Evolutionary conservation across 1,140 invertebrate species (phyloP).

Genomic region (Anoplophora glabripennis): DNA sequence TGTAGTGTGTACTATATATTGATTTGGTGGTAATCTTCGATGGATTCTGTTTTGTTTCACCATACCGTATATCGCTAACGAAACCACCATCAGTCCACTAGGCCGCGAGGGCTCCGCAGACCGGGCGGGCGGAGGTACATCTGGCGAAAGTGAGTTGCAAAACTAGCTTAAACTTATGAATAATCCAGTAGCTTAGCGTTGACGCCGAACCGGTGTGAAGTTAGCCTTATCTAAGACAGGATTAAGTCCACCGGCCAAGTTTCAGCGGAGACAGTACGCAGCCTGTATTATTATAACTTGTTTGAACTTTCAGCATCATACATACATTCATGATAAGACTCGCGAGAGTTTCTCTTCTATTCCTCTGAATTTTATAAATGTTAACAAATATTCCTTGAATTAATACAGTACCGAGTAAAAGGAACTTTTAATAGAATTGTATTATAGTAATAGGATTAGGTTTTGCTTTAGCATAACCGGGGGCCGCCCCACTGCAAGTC

Average conservation of each 20-base stretch:
- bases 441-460: constrained; percentile 1
- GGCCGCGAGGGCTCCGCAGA: too few relatives aligned
- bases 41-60: too few relatives aligned
- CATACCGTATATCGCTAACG: too few relatives aligned
- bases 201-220: constrained; percentile 41
- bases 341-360: constrained; percentile 11
- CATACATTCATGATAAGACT: constrained; percentile 37
- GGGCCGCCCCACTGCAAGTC: too few relatives aligned
- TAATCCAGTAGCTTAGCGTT: constrained; percentile 40
- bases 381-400: constrained; percentile 19
- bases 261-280: constrained; percentile 5
- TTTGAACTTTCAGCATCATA: constrained; percentile 34
- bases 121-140: neutral
- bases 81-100: too few relatives aligned
- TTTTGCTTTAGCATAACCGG: too few relatives aligned
- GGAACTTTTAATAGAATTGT: constrained; percentile 10
- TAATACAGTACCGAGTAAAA: constrained; percentile 10
- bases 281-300: constrained; percentile 39
- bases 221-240: constrained; percentile 40
- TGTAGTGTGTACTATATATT: too few relatives aligned
- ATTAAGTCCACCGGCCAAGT: constrained; percentile 28
- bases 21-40: too few relatives aligned
- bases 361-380: constrained; percentile 16
- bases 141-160: constrained; percentile 35
- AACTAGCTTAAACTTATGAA: constrained; percentile 41